Percentiles rank a stretch among this genome's conserved stretches.
These are phyloP conservation scores for Nymphalis polychloros DNA, from an alignment of 2,888 invertebrate species.

Conservation along the genomic window DNA sequence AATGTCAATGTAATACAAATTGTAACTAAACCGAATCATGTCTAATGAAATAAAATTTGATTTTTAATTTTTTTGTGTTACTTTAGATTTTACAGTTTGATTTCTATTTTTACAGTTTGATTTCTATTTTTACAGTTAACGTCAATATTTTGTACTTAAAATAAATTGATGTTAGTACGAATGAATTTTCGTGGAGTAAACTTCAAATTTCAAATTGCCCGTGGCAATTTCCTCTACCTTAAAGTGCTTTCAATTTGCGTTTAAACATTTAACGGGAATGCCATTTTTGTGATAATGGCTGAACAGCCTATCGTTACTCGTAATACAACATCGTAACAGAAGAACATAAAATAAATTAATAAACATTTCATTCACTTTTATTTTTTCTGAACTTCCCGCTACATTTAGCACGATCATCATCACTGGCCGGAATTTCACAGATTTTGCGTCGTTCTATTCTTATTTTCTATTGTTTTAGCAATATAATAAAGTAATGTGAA, in stretches of 20 bases:
- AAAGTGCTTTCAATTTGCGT: constrained; percentile 34
- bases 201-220: constrained; percentile 23
- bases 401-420: constrained; percentile 2
- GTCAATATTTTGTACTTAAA: too few relatives aligned
- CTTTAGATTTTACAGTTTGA: too few relatives aligned
- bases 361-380: constrained; percentile 19
- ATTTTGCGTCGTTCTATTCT: too few relatives aligned
- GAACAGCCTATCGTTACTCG: constrained; percentile 29
- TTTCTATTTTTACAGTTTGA: too few relatives aligned
- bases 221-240: constrained; percentile 24
- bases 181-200: constrained; percentile 14
- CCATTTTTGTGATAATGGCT: constrained; percentile 32
- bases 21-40: too few relatives aligned
- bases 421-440: not conserved
- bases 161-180: not conserved
- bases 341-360: constrained; percentile 25
- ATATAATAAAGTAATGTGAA: too few relatives aligned
- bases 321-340: constrained; percentile 28
- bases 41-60: too few relatives aligned
- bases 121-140: too few relatives aligned
- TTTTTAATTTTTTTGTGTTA: too few relatives aligned
- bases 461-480: too few relatives aligned
- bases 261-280: constrained; percentile 30
- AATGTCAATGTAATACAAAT: too few relatives aligned
- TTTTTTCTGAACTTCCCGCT: not conserved